These are phyloP conservation scores for Folsomia manolachei DNA, from an alignment of 2,888 invertebrate species.

Conservation along the genomic window DNA sequence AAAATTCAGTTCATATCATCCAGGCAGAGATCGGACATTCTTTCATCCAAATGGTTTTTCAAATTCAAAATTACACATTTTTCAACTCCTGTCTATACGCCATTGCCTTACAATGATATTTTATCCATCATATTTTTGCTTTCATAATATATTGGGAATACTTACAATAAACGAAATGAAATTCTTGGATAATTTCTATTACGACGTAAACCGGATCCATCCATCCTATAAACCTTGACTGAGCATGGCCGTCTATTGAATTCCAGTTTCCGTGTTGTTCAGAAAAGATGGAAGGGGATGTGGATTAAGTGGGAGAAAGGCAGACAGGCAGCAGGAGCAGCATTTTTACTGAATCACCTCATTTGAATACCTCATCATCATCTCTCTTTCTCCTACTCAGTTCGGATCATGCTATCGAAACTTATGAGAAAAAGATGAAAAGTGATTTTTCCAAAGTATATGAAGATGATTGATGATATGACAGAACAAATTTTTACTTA, in stretches of 20 bases:
- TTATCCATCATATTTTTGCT: no score
- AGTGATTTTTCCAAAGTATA: constrained; percentile 11
- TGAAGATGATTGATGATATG: constrained; percentile 21
- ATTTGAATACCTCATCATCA: constrained; percentile 17
- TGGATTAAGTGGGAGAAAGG: neutral
- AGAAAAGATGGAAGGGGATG: neutral
- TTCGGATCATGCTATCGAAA: neutral
- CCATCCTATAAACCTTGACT: neutral
- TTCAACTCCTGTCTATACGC: no score
- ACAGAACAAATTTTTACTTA: constrained; percentile 22
- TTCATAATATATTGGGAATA: no score
- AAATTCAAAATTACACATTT: neutral
- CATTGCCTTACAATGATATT: no score
- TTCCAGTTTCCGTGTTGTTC: neutral
- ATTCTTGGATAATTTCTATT: constrained; percentile 5
- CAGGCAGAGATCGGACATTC: no score
- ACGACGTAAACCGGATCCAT: neutral
- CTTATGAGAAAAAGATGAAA: constrained; percentile 16
- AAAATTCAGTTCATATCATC: neutral
- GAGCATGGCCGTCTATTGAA: neutral
- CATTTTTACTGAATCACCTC: constrained; percentile 3
- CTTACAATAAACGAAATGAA: neutral
- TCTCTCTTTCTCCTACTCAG: neutral
- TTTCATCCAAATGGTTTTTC: constrained; percentile 12
- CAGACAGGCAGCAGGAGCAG: neutral